Base-by-base conservation (phyloP, 2,113 vertebrate species). In the Gallinago media region DNA sequence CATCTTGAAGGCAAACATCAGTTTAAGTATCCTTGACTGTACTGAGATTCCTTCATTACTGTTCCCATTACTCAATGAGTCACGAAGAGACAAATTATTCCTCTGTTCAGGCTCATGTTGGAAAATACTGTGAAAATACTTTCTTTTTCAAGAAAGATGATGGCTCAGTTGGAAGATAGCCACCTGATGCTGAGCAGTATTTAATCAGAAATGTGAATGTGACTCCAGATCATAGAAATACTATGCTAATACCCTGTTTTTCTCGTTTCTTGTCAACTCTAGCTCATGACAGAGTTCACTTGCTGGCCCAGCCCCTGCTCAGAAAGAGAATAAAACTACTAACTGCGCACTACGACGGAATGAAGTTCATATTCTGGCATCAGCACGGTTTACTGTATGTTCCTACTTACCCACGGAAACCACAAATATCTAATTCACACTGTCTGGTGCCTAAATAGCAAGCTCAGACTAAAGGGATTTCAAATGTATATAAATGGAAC, bases 261-360 rank as follows among this genome's bases (percentile, higher is more conserved):
- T 72, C 49, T 73, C 29, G 31, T 54, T 89, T 89, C 34, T 52
- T 49, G 23, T n/a, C 12, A 59, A 8, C 25, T 40, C 47, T 22
- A 72, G 8, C 42, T 84, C 49, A 20, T 16, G 25, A n/a, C 46
- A 83, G 23, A 56, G 50, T 79, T 58, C 40, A 81, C 27, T 8
- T 8, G 25, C 18, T 10, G 36, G 32, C 9, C 15, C 80, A 85
- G 47, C 15, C 25, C 40, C 54, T 58, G 23, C 32, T 46, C 32
- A 54, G 14, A 38, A 59, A 89, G 15, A 54, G n/a, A 38, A 76
- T 27, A 58, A 34, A 80, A 62, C 46, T 50, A 59, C 11, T 56
- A 65, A 72, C 12, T 6, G 2, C 2, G 1, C 8, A 29, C 21
- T 56, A 46, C 0, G 1, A 54, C 0, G 2, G 27, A 82, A 52